phyloP scores from a whole-genome alignment of 1,140 invertebrate genomes.

The Acromyrmex echinatior region DNA sequence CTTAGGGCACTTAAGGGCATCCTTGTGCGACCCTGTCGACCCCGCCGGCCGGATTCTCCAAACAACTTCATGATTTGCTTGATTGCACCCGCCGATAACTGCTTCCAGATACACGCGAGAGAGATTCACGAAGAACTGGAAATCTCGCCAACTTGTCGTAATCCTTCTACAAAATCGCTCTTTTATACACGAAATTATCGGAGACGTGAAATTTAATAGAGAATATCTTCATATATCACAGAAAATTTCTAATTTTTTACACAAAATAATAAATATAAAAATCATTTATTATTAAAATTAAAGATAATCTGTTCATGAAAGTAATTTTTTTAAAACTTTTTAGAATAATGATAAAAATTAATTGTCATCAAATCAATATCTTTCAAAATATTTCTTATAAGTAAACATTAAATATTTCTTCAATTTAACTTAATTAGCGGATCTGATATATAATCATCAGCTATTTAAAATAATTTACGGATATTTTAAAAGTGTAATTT shows the following conservation, averaged over 20 bases:
- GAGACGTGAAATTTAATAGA: neutral
- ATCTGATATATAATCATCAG: neutral
- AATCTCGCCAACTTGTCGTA: slow-evolving; percentile 58
- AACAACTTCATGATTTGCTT: slow-evolving; percentile 84
- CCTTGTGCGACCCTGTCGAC: slow-evolving; percentile 79
- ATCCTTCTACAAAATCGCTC: slow-evolving; percentile 26
- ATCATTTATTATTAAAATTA: neutral
- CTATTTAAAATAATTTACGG: neutral
- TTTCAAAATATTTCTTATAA: neutral
- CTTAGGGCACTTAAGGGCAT: slow-evolving; percentile 84
- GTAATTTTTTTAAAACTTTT: neutral
- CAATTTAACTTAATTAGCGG: neutral
- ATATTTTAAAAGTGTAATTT: neutral
- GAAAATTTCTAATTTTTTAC: neutral
- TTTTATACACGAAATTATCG: slow-evolving; percentile 23
- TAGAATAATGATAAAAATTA: neutral
- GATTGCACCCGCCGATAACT: slow-evolving; percentile 80
- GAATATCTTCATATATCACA: neutral
- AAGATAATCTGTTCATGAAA: neutral
- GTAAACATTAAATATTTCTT: neutral
- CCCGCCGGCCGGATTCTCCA: slow-evolving; percentile 72
- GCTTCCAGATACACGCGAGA: slow-evolving; percentile 71
- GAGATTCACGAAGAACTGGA: slow-evolving; percentile 63
- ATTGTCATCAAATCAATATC: neutral
- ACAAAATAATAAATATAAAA: slow-evolving; percentile 18